Conservation (phyloP, 2,797 vertebrate species). For the Parauchenoglanis ngamensis region DNA sequence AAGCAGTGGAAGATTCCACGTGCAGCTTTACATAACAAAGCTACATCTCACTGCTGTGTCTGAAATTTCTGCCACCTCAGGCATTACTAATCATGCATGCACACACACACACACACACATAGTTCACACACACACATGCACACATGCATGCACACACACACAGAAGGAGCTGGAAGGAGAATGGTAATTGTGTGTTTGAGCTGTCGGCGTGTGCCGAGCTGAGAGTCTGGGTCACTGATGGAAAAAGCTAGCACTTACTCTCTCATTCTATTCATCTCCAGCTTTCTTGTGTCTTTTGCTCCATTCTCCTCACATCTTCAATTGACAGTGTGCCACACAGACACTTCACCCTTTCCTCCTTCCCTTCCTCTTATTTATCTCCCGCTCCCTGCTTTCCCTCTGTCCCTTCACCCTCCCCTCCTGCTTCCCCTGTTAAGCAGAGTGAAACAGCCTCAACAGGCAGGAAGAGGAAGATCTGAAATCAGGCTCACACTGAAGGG, state of each 20-base stretch:
- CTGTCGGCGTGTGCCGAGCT: conserved; percentile 2
- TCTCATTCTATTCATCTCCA: conserved; percentile 29
- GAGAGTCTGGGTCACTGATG: conserved; percentile 44
- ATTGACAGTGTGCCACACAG: conserved; percentile 44
- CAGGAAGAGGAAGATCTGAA: conserved; percentile 35
- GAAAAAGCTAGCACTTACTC: conserved; percentile 22
- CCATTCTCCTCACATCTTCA: conserved; percentile 34
- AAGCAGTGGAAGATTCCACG: conserved; percentile 39
- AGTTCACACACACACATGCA: neutral
- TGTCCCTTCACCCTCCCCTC: neutral
- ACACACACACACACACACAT: conserved; percentile 14
- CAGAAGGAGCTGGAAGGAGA: conserved; percentile 11
- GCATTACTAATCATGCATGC: conserved; percentile 42
- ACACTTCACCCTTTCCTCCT: conserved; percentile 14
- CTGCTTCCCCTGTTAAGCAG: conserved; percentile 57
- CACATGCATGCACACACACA: conserved; percentile 28
- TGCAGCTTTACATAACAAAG: conserved; percentile 58
- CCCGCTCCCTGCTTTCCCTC: neutral
- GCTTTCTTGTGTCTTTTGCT: neutral
- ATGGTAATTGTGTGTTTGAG: conserved; percentile 51
- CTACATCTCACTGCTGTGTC: conserved; percentile 46
- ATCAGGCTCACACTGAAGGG: conserved; percentile 60
- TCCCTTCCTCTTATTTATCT: conserved; percentile 23
- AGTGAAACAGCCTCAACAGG: conserved; percentile 36
- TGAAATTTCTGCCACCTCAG: conserved; percentile 50